These are phyloP conservation scores for Adelosebastes latens DNA, from an alignment of 2,797 vertebrate species.

Conservation along the genomic window DNA sequence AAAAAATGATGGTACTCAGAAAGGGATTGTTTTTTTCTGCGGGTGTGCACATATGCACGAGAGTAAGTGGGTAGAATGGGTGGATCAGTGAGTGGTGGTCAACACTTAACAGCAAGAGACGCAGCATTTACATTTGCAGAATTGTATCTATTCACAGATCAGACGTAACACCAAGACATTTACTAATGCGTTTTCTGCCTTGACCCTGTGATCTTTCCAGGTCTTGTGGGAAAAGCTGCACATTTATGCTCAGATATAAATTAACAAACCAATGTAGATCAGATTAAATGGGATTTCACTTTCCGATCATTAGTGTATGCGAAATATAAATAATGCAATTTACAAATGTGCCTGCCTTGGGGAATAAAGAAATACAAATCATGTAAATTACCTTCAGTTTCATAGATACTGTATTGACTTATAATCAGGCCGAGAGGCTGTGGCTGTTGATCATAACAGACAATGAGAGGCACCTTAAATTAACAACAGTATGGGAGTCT, in stretches of 20 bases:
- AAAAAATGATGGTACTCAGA: slow-evolving; percentile 5
- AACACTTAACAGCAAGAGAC: background rate
- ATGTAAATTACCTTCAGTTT: background rate
- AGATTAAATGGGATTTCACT: background rate
- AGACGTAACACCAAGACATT: slow-evolving; percentile 1
- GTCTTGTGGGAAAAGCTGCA: background rate
- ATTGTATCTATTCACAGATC: slow-evolving; percentile 25
- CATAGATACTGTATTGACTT: background rate
- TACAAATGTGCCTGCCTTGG: background rate
- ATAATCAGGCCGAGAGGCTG: background rate
- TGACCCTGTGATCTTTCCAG: background rate
- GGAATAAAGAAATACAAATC: background rate
- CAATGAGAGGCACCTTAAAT: background rate
- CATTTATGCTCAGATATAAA: background rate
- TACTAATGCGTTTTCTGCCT: background rate
- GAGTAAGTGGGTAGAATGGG: background rate
- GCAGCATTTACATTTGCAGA: slow-evolving; percentile 18
- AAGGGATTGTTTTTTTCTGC: background rate
- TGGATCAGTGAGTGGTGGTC: background rate
- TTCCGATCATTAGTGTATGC: background rate
- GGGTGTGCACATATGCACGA: background rate
- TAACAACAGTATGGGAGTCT: background rate
- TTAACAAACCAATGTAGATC: background rate
- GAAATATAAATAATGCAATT: background rate
- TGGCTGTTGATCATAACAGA: background rate